phyloP scores from a whole-genome alignment of 92 coral and sea anemone species.

The Porites divaricata region DNA sequence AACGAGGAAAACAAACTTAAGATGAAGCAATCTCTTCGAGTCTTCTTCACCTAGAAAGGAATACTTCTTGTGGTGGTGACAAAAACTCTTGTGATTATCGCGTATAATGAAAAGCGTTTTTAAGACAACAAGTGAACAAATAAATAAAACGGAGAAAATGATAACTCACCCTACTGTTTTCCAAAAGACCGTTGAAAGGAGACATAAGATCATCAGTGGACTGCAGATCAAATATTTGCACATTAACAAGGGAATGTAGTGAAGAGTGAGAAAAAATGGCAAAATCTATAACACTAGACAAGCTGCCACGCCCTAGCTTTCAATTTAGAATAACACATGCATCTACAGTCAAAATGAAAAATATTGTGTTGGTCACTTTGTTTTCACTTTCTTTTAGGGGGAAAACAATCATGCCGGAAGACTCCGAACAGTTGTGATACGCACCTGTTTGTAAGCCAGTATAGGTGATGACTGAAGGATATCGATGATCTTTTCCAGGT shows the following conservation, averaged over 20 bases:
- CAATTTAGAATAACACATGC: too few species aligned
- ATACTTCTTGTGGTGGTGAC: neutral
- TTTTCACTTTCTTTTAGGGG: too few species aligned
- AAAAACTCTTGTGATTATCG: too few species aligned
- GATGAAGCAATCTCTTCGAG: too few species aligned
- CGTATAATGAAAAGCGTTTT: neutral
- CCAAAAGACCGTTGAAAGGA: slow-evolving; percentile 77
- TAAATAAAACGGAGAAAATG: neutral
- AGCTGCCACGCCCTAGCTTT: too few species aligned
- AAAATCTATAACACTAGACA: too few species aligned
- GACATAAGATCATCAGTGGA: slow-evolving; percentile 79
- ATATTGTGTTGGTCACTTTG: too few species aligned
- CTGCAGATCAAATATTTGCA: slow-evolving; percentile 36
- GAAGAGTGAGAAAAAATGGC: neutral
- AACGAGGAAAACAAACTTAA: too few species aligned
- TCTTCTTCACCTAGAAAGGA: too few species aligned
- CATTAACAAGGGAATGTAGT: neutral
- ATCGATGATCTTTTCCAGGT: slow-evolving; percentile 81
- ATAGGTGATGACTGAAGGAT: slow-evolving; percentile 92
- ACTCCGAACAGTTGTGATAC: neutral
- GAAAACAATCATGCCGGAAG: too few species aligned
- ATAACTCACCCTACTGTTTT: slow-evolving; percentile 72
- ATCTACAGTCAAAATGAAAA: too few species aligned
- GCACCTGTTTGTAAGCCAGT: slow-evolving; percentile 78
- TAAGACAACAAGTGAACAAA: neutral